A percentile compares a stretch with the other conserved stretches of the same genome.
phyloP scores from a whole-genome alignment of 1,140 invertebrate species.

The Ridgeia piscesae region DNA sequence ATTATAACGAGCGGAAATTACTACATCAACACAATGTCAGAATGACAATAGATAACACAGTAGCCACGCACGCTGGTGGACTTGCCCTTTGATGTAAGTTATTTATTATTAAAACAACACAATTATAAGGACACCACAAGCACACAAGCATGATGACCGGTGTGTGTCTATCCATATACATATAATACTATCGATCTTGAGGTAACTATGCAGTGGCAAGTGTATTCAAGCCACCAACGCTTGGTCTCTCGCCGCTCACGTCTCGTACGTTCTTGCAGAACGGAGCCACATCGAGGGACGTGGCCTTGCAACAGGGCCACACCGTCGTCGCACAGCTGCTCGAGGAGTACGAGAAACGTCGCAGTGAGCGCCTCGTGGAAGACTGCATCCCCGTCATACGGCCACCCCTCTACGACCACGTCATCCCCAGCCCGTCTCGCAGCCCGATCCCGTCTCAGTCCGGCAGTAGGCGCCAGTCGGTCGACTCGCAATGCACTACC shows the following conservation, averaged over 20 bases:
- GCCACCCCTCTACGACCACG: conserved; percentile 14
- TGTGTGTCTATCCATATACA: too few relatives aligned
- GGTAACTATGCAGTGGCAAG: not conserved
- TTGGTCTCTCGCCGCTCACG: not conserved
- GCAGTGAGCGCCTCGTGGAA: not conserved
- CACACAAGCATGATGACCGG: not conserved
- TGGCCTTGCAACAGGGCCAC: conserved; percentile 30
- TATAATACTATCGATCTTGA: too few relatives aligned
- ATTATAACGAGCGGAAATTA: too few relatives aligned
- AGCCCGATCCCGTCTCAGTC: conserved; percentile 5
- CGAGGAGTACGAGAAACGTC: conserved; percentile 26
- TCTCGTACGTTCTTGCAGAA: conserved; percentile 22
- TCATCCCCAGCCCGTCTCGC: conserved; percentile 16
- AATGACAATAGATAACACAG: too few relatives aligned
- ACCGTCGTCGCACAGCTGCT: conserved; percentile 25
- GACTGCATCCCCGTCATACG: not conserved
- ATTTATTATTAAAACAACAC: not conserved
- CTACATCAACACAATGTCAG: too few relatives aligned
- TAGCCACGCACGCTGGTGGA: not conserved
- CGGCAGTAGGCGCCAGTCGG: not conserved
- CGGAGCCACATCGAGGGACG: conserved; percentile 27
- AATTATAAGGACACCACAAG: not conserved
- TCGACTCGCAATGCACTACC: not conserved
- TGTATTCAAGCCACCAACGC: not conserved
- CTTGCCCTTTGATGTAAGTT: not conserved